Conservation (phyloP, 2,888 invertebrate species). For the Noctua pronuba region DNA sequence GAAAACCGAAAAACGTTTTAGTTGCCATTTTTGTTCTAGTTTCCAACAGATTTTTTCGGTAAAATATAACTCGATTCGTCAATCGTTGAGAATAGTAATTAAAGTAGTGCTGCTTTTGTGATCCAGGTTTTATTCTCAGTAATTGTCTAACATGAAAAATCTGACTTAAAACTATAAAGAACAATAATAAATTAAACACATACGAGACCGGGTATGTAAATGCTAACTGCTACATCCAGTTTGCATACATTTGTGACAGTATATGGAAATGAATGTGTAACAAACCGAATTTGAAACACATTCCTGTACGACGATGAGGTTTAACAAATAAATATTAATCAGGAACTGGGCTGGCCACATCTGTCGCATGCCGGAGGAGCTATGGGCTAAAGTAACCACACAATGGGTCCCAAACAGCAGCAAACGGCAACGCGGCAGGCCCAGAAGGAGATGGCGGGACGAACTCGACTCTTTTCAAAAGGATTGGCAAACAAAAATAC, state of each 20-base stretch:
- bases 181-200: conserved; percentile 2
- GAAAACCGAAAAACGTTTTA: no score
- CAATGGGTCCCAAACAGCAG: no score
- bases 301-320: not conserved
- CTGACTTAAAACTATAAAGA: not conserved
- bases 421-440: no score
- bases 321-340: not conserved
- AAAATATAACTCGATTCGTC: not conserved
- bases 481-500: no score
- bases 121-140: not conserved
- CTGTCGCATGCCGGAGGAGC: no score
- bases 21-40: no score
- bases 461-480: no score
- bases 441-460: no score
- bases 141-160: not conserved
- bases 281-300: not conserved
- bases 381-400: no score
- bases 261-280: conserved; percentile 17
- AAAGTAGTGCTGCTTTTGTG: not conserved
- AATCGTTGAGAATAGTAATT: not conserved
- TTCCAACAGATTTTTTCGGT: no score
- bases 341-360: no score
- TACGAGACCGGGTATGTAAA: conserved; percentile 3
- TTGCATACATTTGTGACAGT: conserved; percentile 23
- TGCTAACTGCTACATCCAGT: conserved; percentile 19